Conservation (phyloP, 1,140 invertebrate genomes). For the Cataglyphis hispanica region DNA sequence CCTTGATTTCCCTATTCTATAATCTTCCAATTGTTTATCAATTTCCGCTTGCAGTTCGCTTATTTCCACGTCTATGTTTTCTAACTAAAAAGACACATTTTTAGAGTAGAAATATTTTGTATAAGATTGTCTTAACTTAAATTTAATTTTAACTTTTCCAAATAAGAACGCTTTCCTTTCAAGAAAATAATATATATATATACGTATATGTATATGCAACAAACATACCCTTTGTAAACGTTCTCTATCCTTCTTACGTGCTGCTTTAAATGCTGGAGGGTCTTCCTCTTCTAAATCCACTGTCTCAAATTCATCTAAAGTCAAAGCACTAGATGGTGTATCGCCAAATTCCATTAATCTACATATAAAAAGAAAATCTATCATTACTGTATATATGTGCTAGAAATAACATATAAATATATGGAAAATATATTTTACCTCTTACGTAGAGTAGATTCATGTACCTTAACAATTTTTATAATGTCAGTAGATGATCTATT, state of each 20-base stretch:
- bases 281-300: constrained; percentile 99
- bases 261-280: constrained; percentile 97
- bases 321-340: constrained; percentile 93
- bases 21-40: constrained; percentile 90
- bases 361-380: constrained; percentile 31
- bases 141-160: not conserved
- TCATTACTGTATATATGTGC: not conserved
- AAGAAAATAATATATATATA: too few species aligned
- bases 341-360: constrained; percentile 98
- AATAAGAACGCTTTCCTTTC: not conserved
- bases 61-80: constrained; percentile 87
- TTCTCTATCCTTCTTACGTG: constrained; percentile 94
- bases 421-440: constrained; percentile 85
- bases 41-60: constrained; percentile 92
- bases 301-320: constrained; percentile 98
- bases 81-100: constrained; percentile 71
- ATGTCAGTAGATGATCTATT: constrained; percentile 95
- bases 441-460: constrained; percentile 97
- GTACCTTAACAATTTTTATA: constrained; percentile 98
- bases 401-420: not conserved
- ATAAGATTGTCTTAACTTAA: constrained; percentile 10
- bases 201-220: too few species aligned
- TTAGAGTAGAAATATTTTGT: not conserved
- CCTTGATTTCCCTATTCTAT: constrained; percentile 85
- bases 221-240: constrained; percentile 91